Evolutionary conservation across 2,113 vertebrate genomes (phyloP).

Genomic region (Oncorhynchus masou): DNA sequence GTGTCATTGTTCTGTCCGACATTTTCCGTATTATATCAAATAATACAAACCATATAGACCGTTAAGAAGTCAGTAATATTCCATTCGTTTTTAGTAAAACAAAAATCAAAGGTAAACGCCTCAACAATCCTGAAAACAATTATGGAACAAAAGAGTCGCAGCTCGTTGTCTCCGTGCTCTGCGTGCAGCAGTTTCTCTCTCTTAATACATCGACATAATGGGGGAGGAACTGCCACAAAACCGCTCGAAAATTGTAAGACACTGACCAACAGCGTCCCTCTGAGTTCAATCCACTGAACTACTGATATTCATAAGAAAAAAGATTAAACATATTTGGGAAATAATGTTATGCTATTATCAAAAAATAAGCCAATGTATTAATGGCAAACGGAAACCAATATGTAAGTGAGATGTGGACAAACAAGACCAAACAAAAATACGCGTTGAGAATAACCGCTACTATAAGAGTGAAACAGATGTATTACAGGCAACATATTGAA

Average conservation of each 20-base stretch:
- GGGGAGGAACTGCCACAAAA: conserved; percentile 28
- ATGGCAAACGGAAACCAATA: neutral
- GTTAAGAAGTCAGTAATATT: neutral
- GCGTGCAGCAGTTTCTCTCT: neutral
- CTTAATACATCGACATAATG: neutral
- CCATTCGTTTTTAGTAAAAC: neutral
- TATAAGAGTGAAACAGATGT: neutral
- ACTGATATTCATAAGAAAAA: conserved; percentile 8
- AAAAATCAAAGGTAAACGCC: neutral
- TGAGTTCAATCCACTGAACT: conserved; percentile 42
- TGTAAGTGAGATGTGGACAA: neutral
- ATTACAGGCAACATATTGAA: no score
- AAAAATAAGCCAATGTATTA: neutral
- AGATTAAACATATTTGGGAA: neutral
- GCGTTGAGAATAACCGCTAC: no score
- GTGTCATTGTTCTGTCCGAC: conserved; percentile 44
- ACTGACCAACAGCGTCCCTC: conserved; percentile 65
- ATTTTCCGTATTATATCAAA: neutral
- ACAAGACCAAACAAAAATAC: neutral
- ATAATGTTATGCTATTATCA: neutral
- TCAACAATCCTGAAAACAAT: neutral
- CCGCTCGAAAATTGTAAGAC: conserved; percentile 11
- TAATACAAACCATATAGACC: neutral
- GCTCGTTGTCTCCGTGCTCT: neutral
- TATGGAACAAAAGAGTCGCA: conserved; percentile 5